phyloP scores from a whole-genome alignment of 2,113 vertebrate species.

The Corythoichthys intestinalis region DNA sequence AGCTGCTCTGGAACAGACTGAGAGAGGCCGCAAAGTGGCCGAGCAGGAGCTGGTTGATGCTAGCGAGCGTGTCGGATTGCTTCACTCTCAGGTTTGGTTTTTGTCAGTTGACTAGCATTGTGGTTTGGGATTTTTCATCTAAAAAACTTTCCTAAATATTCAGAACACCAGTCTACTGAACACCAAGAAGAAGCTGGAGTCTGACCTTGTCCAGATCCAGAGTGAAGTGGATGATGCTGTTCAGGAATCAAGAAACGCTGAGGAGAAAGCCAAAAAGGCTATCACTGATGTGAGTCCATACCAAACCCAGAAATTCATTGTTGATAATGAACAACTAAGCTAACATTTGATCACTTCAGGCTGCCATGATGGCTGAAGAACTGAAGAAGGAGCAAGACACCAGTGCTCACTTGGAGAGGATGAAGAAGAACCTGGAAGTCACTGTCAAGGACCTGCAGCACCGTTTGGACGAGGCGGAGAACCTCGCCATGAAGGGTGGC shows the following conservation, averaged over 20 bases:
- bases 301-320: background rate
- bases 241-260: conserved; percentile 76
- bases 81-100: conserved; percentile 81
- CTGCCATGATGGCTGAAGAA: conserved; percentile 85
- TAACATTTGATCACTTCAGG: conserved; percentile 43
- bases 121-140: too few relatives aligned
- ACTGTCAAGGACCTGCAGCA: conserved; percentile 79
- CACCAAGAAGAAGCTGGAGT: conserved; percentile 64
- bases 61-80: conserved; percentile 84
- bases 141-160: background rate
- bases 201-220: conserved; percentile 57
- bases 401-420: conserved; percentile 86
- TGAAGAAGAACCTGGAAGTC: conserved; percentile 94
- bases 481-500: conserved; percentile 80
- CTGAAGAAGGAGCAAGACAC: conserved; percentile 89
- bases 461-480: conserved; percentile 87
- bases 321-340: background rate
- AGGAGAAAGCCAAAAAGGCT: conserved; percentile 93
- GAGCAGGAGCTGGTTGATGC: conserved; percentile 88
- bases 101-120: background rate
- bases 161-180: conserved; percentile 64
- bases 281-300: conserved; percentile 77
- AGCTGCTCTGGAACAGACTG: conserved; percentile 60
- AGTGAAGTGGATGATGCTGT: conserved; percentile 63
- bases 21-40: conserved; percentile 78